Evolutionary conservation across 37 sponge, comb jelly and placozoan species (phyloP).

Genomic region (Hexactinellida sp.): DNA sequence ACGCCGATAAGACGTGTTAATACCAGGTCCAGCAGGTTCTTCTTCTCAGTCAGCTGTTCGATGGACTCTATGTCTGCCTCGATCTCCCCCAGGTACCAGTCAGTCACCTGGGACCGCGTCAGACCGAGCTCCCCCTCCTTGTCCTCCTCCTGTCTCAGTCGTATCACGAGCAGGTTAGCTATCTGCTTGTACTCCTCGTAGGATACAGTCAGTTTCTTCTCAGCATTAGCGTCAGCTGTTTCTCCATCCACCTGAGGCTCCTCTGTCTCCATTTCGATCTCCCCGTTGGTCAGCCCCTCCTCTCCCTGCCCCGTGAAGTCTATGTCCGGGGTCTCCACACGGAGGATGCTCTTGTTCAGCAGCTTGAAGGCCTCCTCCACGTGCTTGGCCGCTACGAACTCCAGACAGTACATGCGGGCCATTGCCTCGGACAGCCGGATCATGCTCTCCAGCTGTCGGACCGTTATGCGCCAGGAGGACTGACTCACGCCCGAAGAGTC

Average conservation of each 20-base stretch:
- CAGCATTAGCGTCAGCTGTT: background rate
- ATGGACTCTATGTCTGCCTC: constrained; percentile 74
- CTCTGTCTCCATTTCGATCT: background rate
- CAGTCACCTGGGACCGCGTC: constrained; percentile 48
- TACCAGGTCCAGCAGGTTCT: constrained; percentile 71
- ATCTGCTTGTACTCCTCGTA: constrained; percentile 87
- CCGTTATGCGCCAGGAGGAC: constrained; percentile 95
- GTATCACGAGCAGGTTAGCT: constrained; percentile 75
- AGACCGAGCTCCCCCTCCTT: constrained; percentile 44
- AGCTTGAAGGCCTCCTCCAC: constrained; percentile 94
- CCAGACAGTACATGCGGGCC: constrained; percentile 83
- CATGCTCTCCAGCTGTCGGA: constrained; percentile 98
- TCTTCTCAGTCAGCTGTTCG: constrained; percentile 64
- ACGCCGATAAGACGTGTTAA: constrained; percentile 77
- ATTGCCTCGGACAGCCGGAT: constrained; percentile 98
- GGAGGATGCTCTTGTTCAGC: constrained; percentile 83
- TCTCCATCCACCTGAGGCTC: background rate
- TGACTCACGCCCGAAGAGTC: constrained; percentile 63
- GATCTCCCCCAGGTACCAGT: constrained; percentile 83
- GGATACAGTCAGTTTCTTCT: constrained; percentile 52
- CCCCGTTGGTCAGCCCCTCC: background rate
- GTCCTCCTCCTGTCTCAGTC: constrained; percentile 74
- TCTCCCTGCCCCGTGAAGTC: constrained; percentile 48
- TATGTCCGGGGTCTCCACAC: constrained; percentile 97
- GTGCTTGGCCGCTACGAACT: constrained; percentile 75